These are phyloP conservation scores for Lagopus muta DNA, from an alignment of 2,113 vertebrate genomes.

Conservation along the genomic window DNA sequence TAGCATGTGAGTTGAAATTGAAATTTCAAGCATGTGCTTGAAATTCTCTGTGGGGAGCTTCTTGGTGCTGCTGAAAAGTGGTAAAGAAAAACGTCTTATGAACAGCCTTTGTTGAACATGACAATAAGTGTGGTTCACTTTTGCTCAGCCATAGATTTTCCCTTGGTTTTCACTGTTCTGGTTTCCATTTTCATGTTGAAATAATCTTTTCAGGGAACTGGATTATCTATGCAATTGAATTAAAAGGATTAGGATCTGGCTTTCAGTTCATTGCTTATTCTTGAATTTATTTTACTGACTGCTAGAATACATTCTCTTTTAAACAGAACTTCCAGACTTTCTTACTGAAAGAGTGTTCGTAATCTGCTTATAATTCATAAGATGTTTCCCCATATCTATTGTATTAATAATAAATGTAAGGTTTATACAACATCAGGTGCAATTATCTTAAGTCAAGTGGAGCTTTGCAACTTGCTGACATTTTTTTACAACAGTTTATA, in stretches of 20 bases:
- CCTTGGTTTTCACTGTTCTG: neutral
- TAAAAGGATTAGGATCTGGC: neutral
- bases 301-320: slow-evolving; percentile 15
- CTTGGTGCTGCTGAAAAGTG: neutral
- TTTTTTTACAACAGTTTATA: neutral
- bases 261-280: neutral
- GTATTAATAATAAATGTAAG: neutral
- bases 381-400: neutral
- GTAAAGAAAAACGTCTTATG: neutral
- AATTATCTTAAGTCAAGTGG: neutral
- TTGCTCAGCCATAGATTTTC: neutral
- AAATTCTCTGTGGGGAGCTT: neutral
- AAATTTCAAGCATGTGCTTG: neutral
- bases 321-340: neutral
- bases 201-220: neutral
- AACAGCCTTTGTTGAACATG: neutral
- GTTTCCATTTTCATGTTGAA: neutral
- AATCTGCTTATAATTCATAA: slow-evolving; percentile 12
- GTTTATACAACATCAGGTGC: neutral
- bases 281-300: neutral
- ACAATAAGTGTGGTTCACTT: neutral
- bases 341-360: neutral
- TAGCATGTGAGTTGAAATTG: neutral
- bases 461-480: neutral
- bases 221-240: neutral